Conservation (phyloP, 2,888 invertebrate genomes). For the Xanthia icteritia region DNA sequence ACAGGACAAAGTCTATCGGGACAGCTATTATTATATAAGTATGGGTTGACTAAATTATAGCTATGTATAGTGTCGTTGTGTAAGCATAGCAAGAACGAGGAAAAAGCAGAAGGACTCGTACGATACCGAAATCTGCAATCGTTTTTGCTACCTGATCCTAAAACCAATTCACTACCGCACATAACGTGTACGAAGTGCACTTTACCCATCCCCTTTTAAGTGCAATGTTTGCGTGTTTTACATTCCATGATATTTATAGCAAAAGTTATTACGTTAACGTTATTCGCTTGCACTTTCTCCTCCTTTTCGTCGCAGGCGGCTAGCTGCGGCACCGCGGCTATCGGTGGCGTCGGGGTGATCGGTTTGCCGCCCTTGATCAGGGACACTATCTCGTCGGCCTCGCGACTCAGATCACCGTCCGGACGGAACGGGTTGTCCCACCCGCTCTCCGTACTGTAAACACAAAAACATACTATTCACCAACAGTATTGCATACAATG, state of each 20-base stretch:
- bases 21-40: not conserved
- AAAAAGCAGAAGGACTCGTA: not conserved
- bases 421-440: slow-evolving; percentile 99
- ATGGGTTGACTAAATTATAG: not conserved
- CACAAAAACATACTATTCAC: slow-evolving; percentile 39
- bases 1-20: too few relatives aligned
- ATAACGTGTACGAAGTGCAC: not conserved
- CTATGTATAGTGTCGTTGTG: not conserved
- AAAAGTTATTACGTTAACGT: slow-evolving; percentile 80
- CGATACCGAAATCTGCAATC: not conserved
- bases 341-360: slow-evolving; percentile 93
- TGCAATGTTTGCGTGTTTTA: slow-evolving; percentile 3
- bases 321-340: slow-evolving; percentile 86
- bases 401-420: slow-evolving; percentile 97
- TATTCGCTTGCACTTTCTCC: slow-evolving; percentile 84
- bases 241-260: slow-evolving; percentile 11
- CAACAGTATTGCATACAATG: slow-evolving; percentile 40
- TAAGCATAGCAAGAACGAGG: not conserved
- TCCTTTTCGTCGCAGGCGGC: slow-evolving; percentile 88
- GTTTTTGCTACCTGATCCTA: not conserved
- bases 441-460: slow-evolving; percentile 96
- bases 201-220: not conserved
- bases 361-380: slow-evolving; percentile 97
- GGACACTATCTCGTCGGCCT: slow-evolving; percentile 99
- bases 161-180: not conserved